phyloP scores from a whole-genome alignment of 1,140 invertebrate genomes.

The Bathynomus jamesi region DNA sequence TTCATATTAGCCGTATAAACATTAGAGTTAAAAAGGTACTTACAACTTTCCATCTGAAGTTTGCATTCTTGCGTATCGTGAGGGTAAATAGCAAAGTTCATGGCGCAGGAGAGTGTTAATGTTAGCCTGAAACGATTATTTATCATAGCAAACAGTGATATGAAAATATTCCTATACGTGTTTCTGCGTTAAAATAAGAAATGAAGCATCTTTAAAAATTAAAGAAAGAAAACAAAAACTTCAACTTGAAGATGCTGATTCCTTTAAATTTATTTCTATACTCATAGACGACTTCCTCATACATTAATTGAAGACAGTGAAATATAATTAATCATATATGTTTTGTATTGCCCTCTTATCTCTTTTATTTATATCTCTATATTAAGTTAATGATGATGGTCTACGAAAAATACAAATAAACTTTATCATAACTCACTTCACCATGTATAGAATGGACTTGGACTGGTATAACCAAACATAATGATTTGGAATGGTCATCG shows the following conservation, averaged over 20 bases:
- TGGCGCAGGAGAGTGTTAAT: constrained; percentile 64
- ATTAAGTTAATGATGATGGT: no score
- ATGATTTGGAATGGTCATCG: constrained; percentile 86
- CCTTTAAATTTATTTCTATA: no score
- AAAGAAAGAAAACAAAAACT: not conserved
- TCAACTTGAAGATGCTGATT: no score
- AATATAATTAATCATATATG: not conserved
- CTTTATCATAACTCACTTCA: constrained; percentile 39
- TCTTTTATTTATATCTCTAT: not conserved
- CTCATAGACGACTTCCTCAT: no score
- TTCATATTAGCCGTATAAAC: no score
- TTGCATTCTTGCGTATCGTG: constrained; percentile 87
- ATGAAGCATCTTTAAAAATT: not conserved
- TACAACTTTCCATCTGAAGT: constrained; percentile 82
- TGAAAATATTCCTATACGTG: not conserved
- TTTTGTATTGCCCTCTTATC: not conserved
- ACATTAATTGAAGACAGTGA: not conserved
- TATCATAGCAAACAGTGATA: not conserved
- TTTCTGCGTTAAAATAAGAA: not conserved
- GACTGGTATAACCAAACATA: constrained; percentile 40
- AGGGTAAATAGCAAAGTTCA: constrained; percentile 86
- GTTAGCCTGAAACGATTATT: constrained; percentile 29
- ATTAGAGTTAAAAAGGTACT: constrained; percentile 47
- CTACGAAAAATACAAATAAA: not conserved
- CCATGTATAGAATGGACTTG: constrained; percentile 41